Base-by-base conservation (phyloP, 2,797 vertebrate species). In the Rousettus madagascariensis region DNA sequence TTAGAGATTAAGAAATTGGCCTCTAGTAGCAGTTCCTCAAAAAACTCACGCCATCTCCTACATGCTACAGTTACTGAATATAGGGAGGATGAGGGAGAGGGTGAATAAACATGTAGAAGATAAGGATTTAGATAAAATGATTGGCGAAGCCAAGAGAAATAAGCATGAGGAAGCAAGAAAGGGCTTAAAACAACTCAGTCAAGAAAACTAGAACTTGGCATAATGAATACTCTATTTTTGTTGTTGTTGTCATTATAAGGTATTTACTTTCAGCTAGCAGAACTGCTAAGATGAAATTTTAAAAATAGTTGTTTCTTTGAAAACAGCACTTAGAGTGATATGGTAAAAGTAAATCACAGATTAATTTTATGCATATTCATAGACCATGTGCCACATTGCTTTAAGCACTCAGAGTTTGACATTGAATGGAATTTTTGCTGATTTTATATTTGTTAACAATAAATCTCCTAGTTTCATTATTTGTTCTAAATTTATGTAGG, bases 371-470 rank as follows among this genome's bases (percentile, higher is more conserved):
- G 10, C 15, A 63, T 66, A 68, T 61, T 83, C 49, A 79, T 59
- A 90, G 85, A 66, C 24, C 22, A 82, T 43, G 12, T 38, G 57
- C 51, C 55, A 11, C 17, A 13, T 66, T 51, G 3, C 19, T 87
- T 33, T 96, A 43, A 84, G 66, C 46, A 53, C 46, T 72, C 53
- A 83, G 46, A 93, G n/a, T 80, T 36, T 85, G 36, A 92, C 51
- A n/a, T 1, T 24, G 46, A 95, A 43, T 95, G 33, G 92, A 85
- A 13, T 95, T 90, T 90, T 87, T 71, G 17, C 22, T 92, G 43
- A 65, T 80, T 91, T 82, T 92, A 24, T 93, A 77, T 94, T 80
- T 86, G 30, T 68, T 71, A 95, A 16, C 33, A 91, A 79, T 55
- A 77, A 57, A 59, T 59, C 33, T 43, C 43, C 71, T 53, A 38